Base-by-base conservation (phyloP, 2,797 vertebrate genomes). In the Esox lucius region DNA sequence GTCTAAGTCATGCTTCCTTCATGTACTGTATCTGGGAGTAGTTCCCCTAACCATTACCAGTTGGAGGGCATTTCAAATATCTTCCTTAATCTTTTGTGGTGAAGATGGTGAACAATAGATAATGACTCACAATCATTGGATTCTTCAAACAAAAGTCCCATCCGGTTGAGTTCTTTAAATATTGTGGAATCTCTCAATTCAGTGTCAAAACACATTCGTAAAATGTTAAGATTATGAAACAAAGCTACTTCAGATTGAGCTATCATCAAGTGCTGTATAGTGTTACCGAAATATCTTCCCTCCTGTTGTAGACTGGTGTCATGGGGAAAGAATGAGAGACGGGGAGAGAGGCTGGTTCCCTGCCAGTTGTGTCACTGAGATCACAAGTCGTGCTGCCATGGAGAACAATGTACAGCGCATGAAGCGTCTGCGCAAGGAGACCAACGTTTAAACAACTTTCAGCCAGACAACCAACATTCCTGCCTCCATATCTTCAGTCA, bases 261-360 rank as follows among this genome's bases (percentile, higher is more conserved):
- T 8, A n/a, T 53, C 16, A n/a, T 56, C n/a, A 61, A 61, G 22
- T 46, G 42, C 12, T 46, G 2, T 24, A 59, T 22, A 22, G 6
- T 24, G 53, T 24, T 61, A 26, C 11, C 56, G 5, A 61, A 61
- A 61, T 61, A 24, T 26, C 22, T 61, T 65, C 26, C 61, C 26
- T 31, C 26, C 28, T 66, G 64, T 66, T 5, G 28, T 28, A 98
- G 98, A 91, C 4, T 98, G 96, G 96, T 93, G 90, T 73, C 94
- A 94, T 0, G 98, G 96, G 0, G 97, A 98, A 86, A 86, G 97
- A 39, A 95, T 99, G 80, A 86, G 96, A 1, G 97, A 99, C 0
- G 97, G 97, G 0, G 94, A 95, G 75, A 86, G 64, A 0, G 98
- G 98, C 79, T 99, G 98, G 98, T 99, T 99, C 77, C 98, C 97